Evolutionary conservation across 2,797 vertebrate species (phyloP).

Genomic region (Chrysolophus pictus): DNA sequence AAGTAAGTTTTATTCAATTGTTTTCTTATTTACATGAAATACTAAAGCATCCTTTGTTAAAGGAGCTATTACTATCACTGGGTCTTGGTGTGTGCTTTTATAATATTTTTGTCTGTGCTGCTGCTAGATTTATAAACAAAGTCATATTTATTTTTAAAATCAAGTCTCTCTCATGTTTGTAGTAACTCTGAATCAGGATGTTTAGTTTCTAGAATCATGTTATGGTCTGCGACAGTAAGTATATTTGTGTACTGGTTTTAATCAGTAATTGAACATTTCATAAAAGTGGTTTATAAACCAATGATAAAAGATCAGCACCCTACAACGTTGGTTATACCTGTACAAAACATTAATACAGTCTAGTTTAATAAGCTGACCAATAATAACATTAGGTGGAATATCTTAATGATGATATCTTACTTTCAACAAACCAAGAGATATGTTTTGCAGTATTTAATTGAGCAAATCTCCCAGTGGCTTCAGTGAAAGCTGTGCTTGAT

Average conservation of each 20-base stretch:
- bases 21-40: not conserved
- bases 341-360: constrained; percentile 34
- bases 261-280: constrained; percentile 28
- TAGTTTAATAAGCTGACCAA: constrained; percentile 66
- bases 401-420: constrained; percentile 63
- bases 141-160: not conserved
- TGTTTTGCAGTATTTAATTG: constrained; percentile 60
- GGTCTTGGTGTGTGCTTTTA: not conserved
- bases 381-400: constrained; percentile 63
- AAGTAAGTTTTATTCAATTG: not conserved
- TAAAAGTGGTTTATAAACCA: constrained; percentile 44
- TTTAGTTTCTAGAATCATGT: not conserved
- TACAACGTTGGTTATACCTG: constrained; percentile 37
- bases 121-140: not conserved
- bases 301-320: constrained; percentile 49
- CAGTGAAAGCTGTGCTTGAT: constrained; percentile 59
- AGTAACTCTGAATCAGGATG: not conserved
- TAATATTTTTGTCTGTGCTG: not conserved
- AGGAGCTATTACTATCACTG: not conserved
- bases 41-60: not conserved
- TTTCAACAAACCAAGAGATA: constrained; percentile 71
- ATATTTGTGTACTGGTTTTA: not conserved
- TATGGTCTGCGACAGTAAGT: not conserved
- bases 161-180: not conserved
- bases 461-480: constrained; percentile 52